phyloP scores from a whole-genome alignment of 2,888 invertebrate species.

The Agonopterix alstromeriana region DNA sequence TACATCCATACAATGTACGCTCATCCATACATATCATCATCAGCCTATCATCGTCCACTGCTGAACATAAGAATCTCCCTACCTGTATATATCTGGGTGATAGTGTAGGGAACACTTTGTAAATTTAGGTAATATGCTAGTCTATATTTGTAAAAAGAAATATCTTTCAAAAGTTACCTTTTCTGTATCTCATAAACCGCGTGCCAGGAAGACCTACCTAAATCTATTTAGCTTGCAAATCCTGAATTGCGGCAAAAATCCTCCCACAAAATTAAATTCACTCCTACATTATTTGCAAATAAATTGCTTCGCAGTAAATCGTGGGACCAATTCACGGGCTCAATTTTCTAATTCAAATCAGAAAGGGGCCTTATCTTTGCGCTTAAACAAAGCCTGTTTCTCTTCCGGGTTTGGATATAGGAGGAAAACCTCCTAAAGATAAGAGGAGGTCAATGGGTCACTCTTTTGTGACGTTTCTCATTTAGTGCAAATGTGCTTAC shows the following conservation, averaged over 20 bases:
- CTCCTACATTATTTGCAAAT: conserved; percentile 47
- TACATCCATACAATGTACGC: too few relatives aligned
- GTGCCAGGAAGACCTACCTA: background rate
- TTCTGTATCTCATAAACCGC: too few relatives aligned
- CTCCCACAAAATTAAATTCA: conserved; percentile 24
- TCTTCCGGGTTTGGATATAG: conserved; percentile 13
- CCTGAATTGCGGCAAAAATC: conserved; percentile 1
- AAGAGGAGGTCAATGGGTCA: conserved; percentile 15
- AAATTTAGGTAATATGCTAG: too few relatives aligned
- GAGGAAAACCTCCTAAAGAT: conserved; percentile 15
- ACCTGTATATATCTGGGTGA: too few relatives aligned
- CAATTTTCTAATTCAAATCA: conserved; percentile 59
- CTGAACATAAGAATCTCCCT: too few relatives aligned
- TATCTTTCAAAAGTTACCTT: too few relatives aligned
- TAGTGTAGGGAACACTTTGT: too few relatives aligned
- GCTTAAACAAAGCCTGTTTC: conserved; percentile 33
- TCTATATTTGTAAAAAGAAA: too few relatives aligned
- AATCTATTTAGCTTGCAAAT: conserved; percentile 1
- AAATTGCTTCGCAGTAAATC: conserved; percentile 39
- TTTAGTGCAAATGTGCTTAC: conserved; percentile 9
- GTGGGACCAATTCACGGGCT: conserved; percentile 28
- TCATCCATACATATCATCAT: too few relatives aligned
- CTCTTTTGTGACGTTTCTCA: conserved; percentile 13
- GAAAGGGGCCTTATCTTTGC: conserved; percentile 16
- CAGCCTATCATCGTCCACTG: too few relatives aligned